Conservation (phyloP, 2,113 vertebrate species). For the Rhineura floridana region DNA sequence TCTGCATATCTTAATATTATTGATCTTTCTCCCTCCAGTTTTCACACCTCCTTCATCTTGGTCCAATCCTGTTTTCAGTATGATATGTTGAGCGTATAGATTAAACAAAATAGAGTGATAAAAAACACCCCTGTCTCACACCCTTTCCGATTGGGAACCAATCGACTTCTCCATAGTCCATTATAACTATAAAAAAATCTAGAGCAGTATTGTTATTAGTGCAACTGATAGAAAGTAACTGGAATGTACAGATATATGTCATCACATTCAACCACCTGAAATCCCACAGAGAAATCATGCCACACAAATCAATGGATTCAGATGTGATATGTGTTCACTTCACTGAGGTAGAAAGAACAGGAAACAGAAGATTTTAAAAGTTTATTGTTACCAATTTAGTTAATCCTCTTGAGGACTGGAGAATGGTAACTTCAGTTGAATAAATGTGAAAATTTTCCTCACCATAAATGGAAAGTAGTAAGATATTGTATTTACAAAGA, state of each 20-base stretch:
- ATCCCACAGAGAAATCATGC: conserved; percentile 29
- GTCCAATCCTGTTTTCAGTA: too few species aligned
- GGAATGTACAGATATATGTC: conserved; percentile 18
- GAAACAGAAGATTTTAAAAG: neutral
- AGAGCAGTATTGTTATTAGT: conserved; percentile 21
- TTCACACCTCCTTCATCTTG: too few species aligned
- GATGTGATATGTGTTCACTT: conserved; percentile 13
- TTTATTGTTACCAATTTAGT: neutral
- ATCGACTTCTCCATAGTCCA: too few species aligned
- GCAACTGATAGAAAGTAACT: conserved; percentile 26
- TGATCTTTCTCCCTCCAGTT: too few species aligned
- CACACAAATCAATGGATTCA: conserved; percentile 12
- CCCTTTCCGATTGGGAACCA: too few species aligned
- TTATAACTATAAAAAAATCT: too few species aligned
- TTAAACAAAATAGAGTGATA: too few species aligned
- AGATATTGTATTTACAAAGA: neutral
- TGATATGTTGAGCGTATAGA: too few species aligned
- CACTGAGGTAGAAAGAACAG: conserved; percentile 1
- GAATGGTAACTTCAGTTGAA: neutral
- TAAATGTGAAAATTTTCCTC: neutral
- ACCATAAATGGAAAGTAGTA: too few species aligned
- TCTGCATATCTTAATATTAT: too few species aligned
- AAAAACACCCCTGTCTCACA: too few species aligned
- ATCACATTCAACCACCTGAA: conserved; percentile 19
- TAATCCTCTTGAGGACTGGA: neutral